Conservation (phyloP, 2,888 invertebrate genomes). For the Panorpa germanica region DNA sequence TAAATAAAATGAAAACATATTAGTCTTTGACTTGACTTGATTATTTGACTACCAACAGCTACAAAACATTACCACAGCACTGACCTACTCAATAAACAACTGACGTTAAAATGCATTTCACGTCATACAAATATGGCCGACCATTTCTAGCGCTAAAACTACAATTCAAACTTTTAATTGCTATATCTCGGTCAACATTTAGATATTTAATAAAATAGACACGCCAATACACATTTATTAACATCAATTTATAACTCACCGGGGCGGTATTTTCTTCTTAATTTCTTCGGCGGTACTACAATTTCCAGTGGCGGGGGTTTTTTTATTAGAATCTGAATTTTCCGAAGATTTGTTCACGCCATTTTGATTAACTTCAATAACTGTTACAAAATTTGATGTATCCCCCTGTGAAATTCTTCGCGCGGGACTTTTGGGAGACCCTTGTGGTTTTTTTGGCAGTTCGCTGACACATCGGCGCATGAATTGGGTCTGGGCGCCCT, state of each 20-base stretch:
- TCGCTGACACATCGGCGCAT: conserved; percentile 31
- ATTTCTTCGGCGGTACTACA: conserved; percentile 20
- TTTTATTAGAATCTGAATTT: conserved; percentile 7
- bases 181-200: no score
- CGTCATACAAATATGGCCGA: no score
- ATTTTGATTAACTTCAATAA: conserved; percentile 57
- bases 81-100: no score
- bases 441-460: conserved; percentile 21
- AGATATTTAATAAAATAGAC: no score
- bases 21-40: no score
- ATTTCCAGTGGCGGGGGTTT: conserved; percentile 9
- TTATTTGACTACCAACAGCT: no score
- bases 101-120: no score
- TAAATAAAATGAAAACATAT: no score
- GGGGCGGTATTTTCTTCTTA: conserved; percentile 45
- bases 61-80: no score
- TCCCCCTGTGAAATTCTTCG: conserved; percentile 18
- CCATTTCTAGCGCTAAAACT: no score
- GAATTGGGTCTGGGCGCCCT: conserved; percentile 24
- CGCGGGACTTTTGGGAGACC: conserved; percentile 13
- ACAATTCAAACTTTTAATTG: no score
- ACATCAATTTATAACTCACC: conserved; percentile 23
- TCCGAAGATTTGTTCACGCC: conserved; percentile 13
- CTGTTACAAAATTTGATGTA: conserved; percentile 53
- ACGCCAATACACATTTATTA: neutral